These are phyloP conservation scores for Matsumurasca onukii DNA, from an alignment of 1,140 invertebrate species.

Conservation along the genomic window DNA sequence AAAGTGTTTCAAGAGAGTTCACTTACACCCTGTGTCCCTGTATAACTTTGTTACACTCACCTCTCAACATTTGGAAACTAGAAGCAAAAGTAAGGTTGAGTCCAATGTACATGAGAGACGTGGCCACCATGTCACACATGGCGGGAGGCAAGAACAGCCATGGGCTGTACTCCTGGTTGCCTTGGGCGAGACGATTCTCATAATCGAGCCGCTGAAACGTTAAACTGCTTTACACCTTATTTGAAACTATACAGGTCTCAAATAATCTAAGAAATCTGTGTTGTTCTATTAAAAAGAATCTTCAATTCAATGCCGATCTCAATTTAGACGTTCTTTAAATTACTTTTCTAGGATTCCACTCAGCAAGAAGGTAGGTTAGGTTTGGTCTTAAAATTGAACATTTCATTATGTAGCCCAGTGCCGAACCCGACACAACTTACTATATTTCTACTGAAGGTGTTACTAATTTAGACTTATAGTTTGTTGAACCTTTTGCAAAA, in stretches of 20 bases:
- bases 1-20: too few species aligned
- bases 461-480: too few species aligned
- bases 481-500: too few species aligned
- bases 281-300: background rate
- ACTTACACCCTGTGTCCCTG: too few species aligned
- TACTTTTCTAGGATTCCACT: too few species aligned
- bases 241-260: background rate
- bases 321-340: slow-evolving; percentile 14
- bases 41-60: too few species aligned
- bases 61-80: slow-evolving; percentile 96
- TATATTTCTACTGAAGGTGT: too few species aligned
- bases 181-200: slow-evolving; percentile 50
- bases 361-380: too few species aligned
- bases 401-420: too few species aligned
- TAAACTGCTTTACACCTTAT: background rate
- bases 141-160: slow-evolving; percentile 83
- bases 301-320: background rate
- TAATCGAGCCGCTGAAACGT: background rate
- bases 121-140: slow-evolving; percentile 80
- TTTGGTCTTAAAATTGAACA: too few species aligned
- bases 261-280: background rate
- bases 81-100: slow-evolving; percentile 90
- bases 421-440: too few species aligned
- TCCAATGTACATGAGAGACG: slow-evolving; percentile 88
- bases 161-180: slow-evolving; percentile 72